Conservation (phyloP, 1,140 invertebrate genomes). For the Drosophila yakuba region DNA sequence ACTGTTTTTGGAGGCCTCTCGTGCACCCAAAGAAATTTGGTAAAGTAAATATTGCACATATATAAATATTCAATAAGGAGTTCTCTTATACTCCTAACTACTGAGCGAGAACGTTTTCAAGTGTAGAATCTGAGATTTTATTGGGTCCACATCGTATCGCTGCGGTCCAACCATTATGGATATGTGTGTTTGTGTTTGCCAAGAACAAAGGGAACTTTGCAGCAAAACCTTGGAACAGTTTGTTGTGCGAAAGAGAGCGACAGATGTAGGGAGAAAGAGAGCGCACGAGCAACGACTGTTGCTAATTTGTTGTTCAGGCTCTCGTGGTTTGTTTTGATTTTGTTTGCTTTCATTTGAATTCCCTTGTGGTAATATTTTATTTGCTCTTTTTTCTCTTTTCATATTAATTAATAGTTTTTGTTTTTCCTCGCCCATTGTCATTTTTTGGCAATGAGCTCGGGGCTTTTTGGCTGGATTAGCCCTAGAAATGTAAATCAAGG, state of each 20-base stretch:
- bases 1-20: slow-evolving; percentile 41
- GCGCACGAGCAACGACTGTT: slow-evolving; percentile 45
- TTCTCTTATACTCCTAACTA: too few relatives aligned
- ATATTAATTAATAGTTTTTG: slow-evolving; percentile 72
- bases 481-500: slow-evolving; percentile 45
- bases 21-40: neutral
- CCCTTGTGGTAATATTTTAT: slow-evolving; percentile 13
- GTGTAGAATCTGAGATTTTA: slow-evolving; percentile 21
- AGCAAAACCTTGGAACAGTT: slow-evolving; percentile 72
- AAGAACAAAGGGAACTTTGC: slow-evolving; percentile 66
- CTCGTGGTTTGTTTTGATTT: slow-evolving; percentile 49
- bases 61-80: too few relatives aligned
- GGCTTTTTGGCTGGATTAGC: slow-evolving; percentile 66
- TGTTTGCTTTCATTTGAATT: slow-evolving; percentile 47
- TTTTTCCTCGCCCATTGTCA: slow-evolving; percentile 51
- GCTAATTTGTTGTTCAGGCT: slow-evolving; percentile 68
- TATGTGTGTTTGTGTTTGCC: slow-evolving; percentile 35
- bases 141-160: slow-evolving; percentile 10
- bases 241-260: slow-evolving; percentile 34
- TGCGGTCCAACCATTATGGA: slow-evolving; percentile 27
- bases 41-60: neutral
- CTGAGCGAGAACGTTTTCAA: neutral
- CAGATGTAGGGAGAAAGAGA: neutral
- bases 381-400: slow-evolving; percentile 15
- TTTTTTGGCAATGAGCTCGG: slow-evolving; percentile 60